Evolutionary conservation across 2,797 vertebrate genomes (phyloP).

Genomic region (Phrynocephalus guinanensis): DNA sequence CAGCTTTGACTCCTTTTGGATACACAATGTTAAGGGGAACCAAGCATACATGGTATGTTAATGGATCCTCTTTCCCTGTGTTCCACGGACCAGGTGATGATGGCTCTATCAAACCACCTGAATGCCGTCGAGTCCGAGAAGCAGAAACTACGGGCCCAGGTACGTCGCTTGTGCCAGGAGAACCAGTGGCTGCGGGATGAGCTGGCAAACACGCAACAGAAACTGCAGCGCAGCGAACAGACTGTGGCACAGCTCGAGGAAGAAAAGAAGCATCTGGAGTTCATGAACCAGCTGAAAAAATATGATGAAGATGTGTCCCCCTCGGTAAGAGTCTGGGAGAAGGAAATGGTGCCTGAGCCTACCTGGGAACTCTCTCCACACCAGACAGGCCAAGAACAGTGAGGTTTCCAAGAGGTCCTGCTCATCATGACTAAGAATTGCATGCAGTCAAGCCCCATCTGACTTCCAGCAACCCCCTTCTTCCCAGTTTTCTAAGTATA

Average conservation of each 20-base stretch:
- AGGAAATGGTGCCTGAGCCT: background rate
- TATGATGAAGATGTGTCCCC: conserved; percentile 94
- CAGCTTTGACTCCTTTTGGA: background rate
- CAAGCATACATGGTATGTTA: background rate
- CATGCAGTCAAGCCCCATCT: too few species aligned
- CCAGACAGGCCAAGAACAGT: background rate
- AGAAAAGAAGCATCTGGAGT: conserved; percentile 98
- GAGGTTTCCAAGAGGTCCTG: conserved; percentile 5
- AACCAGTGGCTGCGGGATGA: conserved; percentile 98
- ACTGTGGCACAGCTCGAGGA: conserved; percentile 97
- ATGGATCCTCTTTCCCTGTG: background rate
- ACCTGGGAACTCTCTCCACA: background rate
- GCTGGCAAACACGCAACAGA: conserved; percentile 97
- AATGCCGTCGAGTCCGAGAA: conserved; percentile 98
- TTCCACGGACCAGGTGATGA: conserved; percentile 90
- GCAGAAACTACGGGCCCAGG: conserved; percentile 97
- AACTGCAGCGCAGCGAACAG: conserved; percentile 96
- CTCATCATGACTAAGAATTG: too few species aligned
- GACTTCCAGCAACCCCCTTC: too few species aligned
- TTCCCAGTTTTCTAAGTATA: too few species aligned
- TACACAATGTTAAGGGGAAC: background rate
- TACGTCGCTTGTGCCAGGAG: conserved; percentile 95
- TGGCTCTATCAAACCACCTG: conserved; percentile 95
- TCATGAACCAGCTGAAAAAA: conserved; percentile 98
- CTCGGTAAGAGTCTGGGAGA: conserved; percentile 79